These are phyloP conservation scores for Bembecia ichneumoniformis DNA, from an alignment of 2,888 invertebrate genomes.

Conservation along the genomic window DNA sequence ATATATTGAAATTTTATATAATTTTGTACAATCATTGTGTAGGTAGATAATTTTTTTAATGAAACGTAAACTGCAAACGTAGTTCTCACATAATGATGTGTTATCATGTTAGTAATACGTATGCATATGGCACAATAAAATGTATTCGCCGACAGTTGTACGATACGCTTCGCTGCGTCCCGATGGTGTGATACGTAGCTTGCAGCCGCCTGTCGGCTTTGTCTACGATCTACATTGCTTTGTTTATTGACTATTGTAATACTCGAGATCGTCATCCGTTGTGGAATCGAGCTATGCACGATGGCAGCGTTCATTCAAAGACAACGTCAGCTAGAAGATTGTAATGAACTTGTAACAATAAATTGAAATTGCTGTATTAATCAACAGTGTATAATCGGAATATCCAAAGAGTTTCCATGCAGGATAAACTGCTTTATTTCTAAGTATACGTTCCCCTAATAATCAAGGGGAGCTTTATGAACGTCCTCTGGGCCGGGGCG, in stretches of 20 bases:
- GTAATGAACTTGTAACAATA: too few species aligned
- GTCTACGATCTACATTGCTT: constrained; percentile 51
- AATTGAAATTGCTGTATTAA: too few species aligned
- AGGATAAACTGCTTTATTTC: too few species aligned
- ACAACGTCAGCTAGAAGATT: too few species aligned
- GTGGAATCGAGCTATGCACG: constrained; percentile 49
- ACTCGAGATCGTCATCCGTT: constrained; percentile 42
- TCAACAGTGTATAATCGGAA: too few species aligned
- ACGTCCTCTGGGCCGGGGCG: too few species aligned
- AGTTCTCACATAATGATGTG: constrained; percentile 14
- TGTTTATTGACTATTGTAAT: constrained; percentile 64
- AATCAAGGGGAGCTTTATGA: too few species aligned
- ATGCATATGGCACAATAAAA: constrained; percentile 27
- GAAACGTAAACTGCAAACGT: constrained; percentile 2
- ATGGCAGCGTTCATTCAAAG: constrained; percentile 11
- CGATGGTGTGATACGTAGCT: constrained; percentile 49
- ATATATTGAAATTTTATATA: constrained; percentile 11
- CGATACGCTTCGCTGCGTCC: constrained; percentile 55
- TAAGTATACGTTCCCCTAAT: too few species aligned
- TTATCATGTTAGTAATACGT: constrained; percentile 25
- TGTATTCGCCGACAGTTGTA: constrained; percentile 52
- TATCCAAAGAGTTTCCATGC: too few species aligned
- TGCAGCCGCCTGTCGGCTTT: constrained; percentile 45
- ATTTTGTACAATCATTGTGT: too few species aligned
- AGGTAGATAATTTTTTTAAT: not conserved